phyloP scores from a whole-genome alignment of 2,797 vertebrate species.

The Moxostoma hubbsi region DNA sequence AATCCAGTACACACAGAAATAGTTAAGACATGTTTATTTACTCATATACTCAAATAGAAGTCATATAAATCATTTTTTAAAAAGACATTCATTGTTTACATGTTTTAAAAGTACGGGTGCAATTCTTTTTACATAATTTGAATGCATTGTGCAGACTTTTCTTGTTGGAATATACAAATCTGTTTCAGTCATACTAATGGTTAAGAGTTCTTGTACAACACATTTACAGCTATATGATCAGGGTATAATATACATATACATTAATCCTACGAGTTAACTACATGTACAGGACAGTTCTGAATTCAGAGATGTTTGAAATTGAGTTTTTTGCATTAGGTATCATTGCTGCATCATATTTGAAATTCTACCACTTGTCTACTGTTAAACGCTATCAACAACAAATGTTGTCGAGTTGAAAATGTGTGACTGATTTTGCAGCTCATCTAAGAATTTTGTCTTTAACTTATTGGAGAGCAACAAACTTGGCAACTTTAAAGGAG shows the following conservation, averaged over 20 bases:
- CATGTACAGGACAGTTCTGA: conserved; percentile 31
- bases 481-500: neutral
- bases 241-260: conserved; percentile 21
- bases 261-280: conserved; percentile 35
- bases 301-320: conserved; percentile 24
- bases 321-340: conserved; percentile 2
- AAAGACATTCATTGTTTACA: conserved; percentile 49
- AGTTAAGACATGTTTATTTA: conserved; percentile 66
- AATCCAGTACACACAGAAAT: neutral
- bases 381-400: neutral
- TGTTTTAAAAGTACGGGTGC: conserved; percentile 56
- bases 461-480: conserved; percentile 25
- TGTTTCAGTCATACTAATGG: conserved; percentile 42
- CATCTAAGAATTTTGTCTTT: conserved; percentile 34
- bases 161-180: conserved; percentile 65
- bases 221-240: conserved; percentile 55
- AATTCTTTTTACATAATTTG: conserved; percentile 44
- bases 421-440: conserved; percentile 6
- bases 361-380: neutral
- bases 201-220: conserved; percentile 65
- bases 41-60: conserved; percentile 64
- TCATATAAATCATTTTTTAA: conserved; percentile 64
- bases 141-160: conserved; percentile 40
- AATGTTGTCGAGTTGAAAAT: neutral
- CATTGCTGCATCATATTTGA: conserved; percentile 22